Evolutionary conservation across 2,797 vertebrate species (phyloP).

Genomic region (Lepidocolaptes lacrymiger): DNA sequence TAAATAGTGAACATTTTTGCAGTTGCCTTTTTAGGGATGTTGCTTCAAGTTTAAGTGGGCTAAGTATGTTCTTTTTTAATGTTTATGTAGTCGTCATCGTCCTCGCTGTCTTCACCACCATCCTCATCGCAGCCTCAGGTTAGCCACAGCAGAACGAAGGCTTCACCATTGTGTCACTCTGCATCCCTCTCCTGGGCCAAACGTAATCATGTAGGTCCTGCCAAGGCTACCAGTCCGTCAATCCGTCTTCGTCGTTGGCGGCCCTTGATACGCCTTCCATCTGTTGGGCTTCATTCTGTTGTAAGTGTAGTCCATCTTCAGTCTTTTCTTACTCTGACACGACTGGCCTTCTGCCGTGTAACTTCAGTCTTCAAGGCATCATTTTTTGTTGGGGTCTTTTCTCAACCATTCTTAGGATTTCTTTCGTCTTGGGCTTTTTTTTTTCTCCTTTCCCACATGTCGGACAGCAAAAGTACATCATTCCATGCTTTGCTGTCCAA

Average conservation of each 20-base stretch:
- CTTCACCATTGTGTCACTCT: conserved; percentile 81
- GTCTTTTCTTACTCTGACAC: conserved; percentile 75
- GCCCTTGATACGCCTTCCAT: conserved; percentile 83
- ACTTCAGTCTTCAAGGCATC: conserved; percentile 59
- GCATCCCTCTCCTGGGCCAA: conserved; percentile 82
- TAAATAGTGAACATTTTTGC: conserved; percentile 52
- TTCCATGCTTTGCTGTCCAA: conserved; percentile 61
- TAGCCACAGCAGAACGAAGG: conserved; percentile 85
- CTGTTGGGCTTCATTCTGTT: conserved; percentile 83
- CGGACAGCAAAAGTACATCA: conserved; percentile 60
- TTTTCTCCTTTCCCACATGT: not conserved
- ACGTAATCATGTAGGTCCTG: conserved; percentile 83
- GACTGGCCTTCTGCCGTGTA: conserved; percentile 38
- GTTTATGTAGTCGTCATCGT: conserved; percentile 80
- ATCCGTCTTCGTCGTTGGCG: conserved; percentile 82
- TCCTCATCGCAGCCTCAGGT: conserved; percentile 82
- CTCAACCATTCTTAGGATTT: conserved; percentile 63
- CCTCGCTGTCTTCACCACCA: conserved; percentile 71
- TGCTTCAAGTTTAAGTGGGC: conserved; percentile 67
- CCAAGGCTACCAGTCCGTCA: conserved; percentile 82
- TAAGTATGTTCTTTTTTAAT: conserved; percentile 82
- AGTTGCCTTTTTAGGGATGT: conserved; percentile 69
- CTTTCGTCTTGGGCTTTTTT: conserved; percentile 3
- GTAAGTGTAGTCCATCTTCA: conserved; percentile 84
- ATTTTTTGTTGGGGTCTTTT: conserved; percentile 66